phyloP scores from a whole-genome alignment of 1,140 invertebrate genomes.

The Nephotettix cincticeps region DNA sequence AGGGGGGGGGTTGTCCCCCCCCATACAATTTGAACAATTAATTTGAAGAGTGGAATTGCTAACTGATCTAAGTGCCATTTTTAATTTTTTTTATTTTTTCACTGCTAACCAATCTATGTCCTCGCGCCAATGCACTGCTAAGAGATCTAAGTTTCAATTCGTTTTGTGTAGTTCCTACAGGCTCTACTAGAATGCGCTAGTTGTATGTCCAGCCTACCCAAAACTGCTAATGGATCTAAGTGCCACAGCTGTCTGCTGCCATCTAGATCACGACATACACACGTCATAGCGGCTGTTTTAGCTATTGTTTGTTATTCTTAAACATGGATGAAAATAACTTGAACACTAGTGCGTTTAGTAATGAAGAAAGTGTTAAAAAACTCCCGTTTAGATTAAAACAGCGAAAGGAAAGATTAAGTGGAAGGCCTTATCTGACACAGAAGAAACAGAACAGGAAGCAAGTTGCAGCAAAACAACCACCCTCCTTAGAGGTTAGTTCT shows the following conservation, averaged over 20 bases:
- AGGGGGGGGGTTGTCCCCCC: too few species aligned
- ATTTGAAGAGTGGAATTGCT: neutral
- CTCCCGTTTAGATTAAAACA: neutral
- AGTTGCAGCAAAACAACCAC: neutral
- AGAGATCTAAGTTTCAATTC: neutral
- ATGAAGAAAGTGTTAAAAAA: neutral
- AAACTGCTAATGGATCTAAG: neutral
- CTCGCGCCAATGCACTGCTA: slow-evolving; percentile 12
- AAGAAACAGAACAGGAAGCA: neutral
- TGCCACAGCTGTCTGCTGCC: neutral
- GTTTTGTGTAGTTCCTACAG: slow-evolving; percentile 15
- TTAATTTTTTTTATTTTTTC: too few species aligned
- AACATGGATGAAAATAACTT: neutral
- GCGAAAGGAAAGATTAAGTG: neutral
- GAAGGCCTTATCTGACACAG: neutral
- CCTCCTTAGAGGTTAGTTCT: neutral
- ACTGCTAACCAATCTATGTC: too few species aligned
- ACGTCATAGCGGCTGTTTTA: neutral
- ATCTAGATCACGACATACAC: neutral
- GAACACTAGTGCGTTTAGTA: neutral
- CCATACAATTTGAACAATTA: too few species aligned
- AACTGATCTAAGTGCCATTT: neutral
- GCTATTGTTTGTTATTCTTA: neutral
- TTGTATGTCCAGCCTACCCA: neutral
- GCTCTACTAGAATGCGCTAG: too few species aligned